These are phyloP conservation scores for Heliconius aoede DNA, from an alignment of 2,888 invertebrate genomes.

Conservation along the genomic window DNA sequence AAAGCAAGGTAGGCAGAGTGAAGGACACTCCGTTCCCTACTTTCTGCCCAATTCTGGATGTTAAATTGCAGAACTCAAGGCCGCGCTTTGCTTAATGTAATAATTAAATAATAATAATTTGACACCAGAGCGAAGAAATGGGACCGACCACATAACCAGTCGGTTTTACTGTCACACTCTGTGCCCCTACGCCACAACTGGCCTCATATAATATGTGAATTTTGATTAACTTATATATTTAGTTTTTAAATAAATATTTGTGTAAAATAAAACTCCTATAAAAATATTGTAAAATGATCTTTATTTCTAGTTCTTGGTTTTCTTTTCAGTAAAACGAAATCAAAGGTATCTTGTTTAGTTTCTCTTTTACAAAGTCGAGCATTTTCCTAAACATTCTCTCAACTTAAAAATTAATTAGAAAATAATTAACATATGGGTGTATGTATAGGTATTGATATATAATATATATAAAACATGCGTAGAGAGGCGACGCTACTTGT, in stretches of 20 bases:
- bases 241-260: not conserved
- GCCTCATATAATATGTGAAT: too few relatives aligned
- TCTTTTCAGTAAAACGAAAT: not conserved
- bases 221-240: too few relatives aligned
- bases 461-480: conserved; percentile 20
- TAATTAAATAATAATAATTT: too few relatives aligned
- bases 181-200: too few relatives aligned
- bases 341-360: not conserved
- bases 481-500: conserved; percentile 42
- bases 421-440: conserved; percentile 17
- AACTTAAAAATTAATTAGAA: conserved; percentile 19
- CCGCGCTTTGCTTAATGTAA: too few relatives aligned
- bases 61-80: too few relatives aligned
- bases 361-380: not conserved
- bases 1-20: too few relatives aligned
- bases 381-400: not conserved
- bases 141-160: too few relatives aligned
- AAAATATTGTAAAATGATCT: not conserved
- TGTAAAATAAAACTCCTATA: not conserved
- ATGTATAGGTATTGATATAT: not conserved
- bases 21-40: too few relatives aligned
- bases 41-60: too few relatives aligned
- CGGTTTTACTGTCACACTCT: too few relatives aligned
- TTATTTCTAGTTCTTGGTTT: not conserved
- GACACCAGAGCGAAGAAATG: too few relatives aligned